Evolutionary conservation across 2,113 vertebrate species (phyloP).

Genomic region (Pycnonotus jocosus): DNA sequence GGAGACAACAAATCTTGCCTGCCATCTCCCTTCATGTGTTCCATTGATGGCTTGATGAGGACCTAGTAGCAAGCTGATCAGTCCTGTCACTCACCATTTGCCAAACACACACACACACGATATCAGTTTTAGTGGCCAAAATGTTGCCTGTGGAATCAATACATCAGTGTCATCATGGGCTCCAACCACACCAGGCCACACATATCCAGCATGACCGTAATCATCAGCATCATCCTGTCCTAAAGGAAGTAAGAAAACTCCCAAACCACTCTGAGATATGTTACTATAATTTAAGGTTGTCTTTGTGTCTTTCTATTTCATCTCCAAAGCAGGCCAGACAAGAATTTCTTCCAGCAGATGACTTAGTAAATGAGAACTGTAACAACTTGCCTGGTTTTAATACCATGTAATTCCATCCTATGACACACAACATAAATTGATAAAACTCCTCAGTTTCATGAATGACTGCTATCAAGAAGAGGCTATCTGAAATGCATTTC

Average conservation of each 20-base stretch:
- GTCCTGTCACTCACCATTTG: background rate
- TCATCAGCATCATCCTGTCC: background rate
- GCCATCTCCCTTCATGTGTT: background rate
- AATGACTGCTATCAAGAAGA: background rate
- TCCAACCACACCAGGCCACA: background rate
- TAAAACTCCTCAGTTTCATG: background rate
- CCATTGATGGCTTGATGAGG: background rate
- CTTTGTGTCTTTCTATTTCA: background rate
- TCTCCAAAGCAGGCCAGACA: background rate
- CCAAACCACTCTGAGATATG: background rate
- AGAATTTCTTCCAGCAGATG: background rate
- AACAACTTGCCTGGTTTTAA: background rate
- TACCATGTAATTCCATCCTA: background rate
- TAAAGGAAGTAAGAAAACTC: background rate
- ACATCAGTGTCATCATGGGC: background rate
- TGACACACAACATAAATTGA: background rate
- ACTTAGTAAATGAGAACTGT: background rate
- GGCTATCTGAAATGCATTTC: background rate
- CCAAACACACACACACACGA: background rate
- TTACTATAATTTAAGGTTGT: background rate
- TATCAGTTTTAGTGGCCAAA: background rate
- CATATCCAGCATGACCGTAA: background rate
- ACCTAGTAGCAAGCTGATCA: background rate
- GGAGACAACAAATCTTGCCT: background rate
- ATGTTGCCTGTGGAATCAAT: rapidly evolving